phyloP scores from a whole-genome alignment of 2,113 vertebrate genomes.

The Callospermophilus lateralis region DNA sequence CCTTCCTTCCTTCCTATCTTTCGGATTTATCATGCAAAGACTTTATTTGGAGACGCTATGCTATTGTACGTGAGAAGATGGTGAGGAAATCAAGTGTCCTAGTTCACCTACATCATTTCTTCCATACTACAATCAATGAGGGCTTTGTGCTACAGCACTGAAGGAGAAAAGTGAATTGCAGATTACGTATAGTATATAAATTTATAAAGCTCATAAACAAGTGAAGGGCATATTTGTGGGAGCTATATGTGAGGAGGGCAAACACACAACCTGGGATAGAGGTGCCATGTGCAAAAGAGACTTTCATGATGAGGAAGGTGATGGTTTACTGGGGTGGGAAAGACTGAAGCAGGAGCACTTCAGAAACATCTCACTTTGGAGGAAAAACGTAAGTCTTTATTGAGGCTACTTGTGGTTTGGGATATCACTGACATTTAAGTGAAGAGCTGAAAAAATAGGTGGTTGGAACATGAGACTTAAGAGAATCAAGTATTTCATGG shows the following conservation, averaged over 20 bases:
- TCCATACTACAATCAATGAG: background rate
- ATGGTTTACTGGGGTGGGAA: background rate
- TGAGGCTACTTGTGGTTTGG: background rate
- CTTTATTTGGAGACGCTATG: background rate
- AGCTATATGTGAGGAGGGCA: background rate
- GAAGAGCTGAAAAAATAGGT: background rate
- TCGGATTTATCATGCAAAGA: background rate
- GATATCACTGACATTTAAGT: background rate
- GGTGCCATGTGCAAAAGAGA: background rate
- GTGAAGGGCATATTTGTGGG: background rate
- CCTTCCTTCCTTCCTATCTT: too few relatives aligned
- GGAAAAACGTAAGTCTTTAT: background rate
- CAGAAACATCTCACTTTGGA: background rate
- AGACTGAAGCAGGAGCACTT: background rate
- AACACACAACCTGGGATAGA: background rate
- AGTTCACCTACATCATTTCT: background rate
- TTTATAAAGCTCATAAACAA: constrained; percentile 3
- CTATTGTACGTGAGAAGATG: background rate
- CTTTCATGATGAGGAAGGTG: background rate
- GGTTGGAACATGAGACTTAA: background rate
- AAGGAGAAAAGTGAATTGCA: background rate
- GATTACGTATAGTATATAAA: background rate
- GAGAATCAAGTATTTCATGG: background rate
- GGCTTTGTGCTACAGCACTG: background rate
- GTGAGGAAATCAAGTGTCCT: background rate